Evolutionary conservation across 2,113 vertebrate species (phyloP), one percentile per base, ranked within the genome.

Genomic region (Fulica atra): DNA sequence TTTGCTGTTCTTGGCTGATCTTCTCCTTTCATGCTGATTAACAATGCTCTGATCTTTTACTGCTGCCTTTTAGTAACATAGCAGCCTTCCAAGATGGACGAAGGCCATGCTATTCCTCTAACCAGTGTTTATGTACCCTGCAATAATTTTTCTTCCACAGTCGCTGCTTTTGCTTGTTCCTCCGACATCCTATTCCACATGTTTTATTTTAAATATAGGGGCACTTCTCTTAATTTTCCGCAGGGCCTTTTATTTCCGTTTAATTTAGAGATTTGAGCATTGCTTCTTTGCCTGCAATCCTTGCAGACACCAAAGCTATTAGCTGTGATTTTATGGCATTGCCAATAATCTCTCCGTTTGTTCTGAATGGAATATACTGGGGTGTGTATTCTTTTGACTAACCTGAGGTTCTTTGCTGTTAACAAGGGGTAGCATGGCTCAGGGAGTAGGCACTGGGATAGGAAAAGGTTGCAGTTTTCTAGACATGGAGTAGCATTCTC

Each of bases 21-120:
- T 63, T 92, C 96, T 88, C 79, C 71, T 92, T 95, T 95, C 87
- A 95, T 93, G 95, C 85, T 94, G 93, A 94, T 92, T 92, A 96
- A 93, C 90, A 92, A 91, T 88, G 72, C 84, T 96, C 91, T 94
- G 91, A 96, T 89, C 88, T 89, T 94, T 96, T 95, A 95, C 72
- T 66, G 81, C 85, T 97, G 89, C 92, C 76, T 91, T 95, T 96
- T 86, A 93, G 89, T 93, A 89, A 92, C 54, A 40, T 50, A 96
- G 90, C 44, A 93, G 53, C 31, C 77, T 97, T 96, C 94, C 91
- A 95, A 94, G 65, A 95, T 95, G 80, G 86, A 89, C 93, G 78
- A 64, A 76, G 82, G 89, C 84, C 90, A 94, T 64, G 87, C 66
- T 96, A 70, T 88, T 96, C 84, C 88, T 94, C 94, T 89, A 42